A percentile compares a stretch with the other conserved stretches of the same genome.
phyloP scores from a whole-genome alignment of 2,113 vertebrate species.

The Daphoenositta chrysoptera region DNA sequence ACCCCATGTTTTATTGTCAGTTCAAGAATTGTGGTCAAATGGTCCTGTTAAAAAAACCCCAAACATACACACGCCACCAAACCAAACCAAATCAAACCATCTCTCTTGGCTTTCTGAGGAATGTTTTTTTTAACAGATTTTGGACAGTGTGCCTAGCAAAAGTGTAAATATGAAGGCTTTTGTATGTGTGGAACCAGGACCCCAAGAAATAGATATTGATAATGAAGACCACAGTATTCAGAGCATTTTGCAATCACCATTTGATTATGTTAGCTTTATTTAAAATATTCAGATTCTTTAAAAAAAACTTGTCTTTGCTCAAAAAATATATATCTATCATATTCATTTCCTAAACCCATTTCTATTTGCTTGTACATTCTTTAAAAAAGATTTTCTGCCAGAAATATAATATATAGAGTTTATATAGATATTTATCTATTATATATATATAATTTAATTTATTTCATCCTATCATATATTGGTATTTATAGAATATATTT shows the following conservation, averaged over 20 bases:
- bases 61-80: not conserved
- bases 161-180: not conserved
- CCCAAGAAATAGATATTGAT: not conserved
- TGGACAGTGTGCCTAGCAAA: not conserved
- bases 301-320: not conserved
- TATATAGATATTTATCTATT: not conserved
- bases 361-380: not conserved
- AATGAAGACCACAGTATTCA: not conserved
- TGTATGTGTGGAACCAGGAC: rapidly evolving
- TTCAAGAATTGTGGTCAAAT: not conserved
- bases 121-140: not conserved
- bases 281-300: not conserved
- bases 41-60: not conserved
- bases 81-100: not conserved
- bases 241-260: not conserved
- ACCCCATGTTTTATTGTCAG: not conserved
- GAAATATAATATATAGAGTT: not conserved
- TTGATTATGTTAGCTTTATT: not conserved
- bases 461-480: not conserved
- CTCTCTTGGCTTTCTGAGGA: not conserved
- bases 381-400: not conserved
- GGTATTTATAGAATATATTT: not conserved
- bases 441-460: not conserved
- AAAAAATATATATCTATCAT: not conserved
- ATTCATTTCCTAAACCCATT: not conserved